phyloP scores from a whole-genome alignment of 2,113 vertebrate species.

The Lepus europaeus region DNA sequence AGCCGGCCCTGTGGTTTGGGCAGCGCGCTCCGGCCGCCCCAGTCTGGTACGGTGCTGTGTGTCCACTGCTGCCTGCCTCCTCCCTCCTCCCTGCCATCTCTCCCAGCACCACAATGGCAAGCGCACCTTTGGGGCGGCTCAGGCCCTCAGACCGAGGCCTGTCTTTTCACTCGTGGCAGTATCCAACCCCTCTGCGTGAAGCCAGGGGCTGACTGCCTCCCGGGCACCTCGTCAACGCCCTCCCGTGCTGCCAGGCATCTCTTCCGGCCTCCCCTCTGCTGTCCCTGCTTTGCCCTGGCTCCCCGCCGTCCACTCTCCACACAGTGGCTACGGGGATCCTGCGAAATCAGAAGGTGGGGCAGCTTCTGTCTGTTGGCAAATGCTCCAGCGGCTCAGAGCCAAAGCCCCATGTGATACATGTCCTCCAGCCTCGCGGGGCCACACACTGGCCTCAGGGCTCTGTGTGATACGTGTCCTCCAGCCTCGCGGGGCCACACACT shows the following conservation, averaged over 20 bases:
- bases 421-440: neutral
- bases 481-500: neutral
- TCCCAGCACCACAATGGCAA: neutral
- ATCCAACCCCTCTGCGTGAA: neutral
- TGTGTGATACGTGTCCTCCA: too few species aligned
- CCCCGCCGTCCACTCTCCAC: neutral
- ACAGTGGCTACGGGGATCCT: neutral
- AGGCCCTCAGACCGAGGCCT: too few species aligned
- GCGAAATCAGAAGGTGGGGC: neutral
- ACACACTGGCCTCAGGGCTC: too few species aligned
- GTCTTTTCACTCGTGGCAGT: neutral
- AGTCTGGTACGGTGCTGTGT: too few species aligned
- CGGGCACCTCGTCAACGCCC: neutral
- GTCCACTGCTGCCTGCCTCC: neutral
- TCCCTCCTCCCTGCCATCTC: neutral
- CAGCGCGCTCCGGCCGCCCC: too few species aligned
- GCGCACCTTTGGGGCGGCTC: neutral
- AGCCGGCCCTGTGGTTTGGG: fast-evolving
- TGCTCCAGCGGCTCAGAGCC: neutral
- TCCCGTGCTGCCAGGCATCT: neutral
- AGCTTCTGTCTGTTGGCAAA: neutral
- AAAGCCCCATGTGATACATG: neutral
- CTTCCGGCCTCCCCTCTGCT: neutral
- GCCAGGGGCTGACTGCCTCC: neutral
- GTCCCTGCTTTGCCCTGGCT: neutral